Base-by-base conservation (phyloP, 2,888 invertebrate species). In the Rhingia rostrata region DNA sequence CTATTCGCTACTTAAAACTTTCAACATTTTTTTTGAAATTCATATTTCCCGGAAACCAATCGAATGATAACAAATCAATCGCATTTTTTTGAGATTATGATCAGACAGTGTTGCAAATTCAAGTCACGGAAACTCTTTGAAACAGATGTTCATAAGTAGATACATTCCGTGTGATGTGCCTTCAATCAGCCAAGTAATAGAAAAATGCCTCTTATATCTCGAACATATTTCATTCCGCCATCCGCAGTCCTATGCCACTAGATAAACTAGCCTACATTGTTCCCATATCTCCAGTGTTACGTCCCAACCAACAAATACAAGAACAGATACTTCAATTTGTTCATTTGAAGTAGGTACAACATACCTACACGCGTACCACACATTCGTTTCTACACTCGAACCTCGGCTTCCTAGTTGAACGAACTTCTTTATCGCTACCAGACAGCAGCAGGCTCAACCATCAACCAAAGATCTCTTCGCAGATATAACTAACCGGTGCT, bases 311-410 rank as follows among this genome's bases (percentile, higher is more conserved):
- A 39, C 35, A 54, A 58, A 66, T 22, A 22, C 74, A 81, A 63
- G 49, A 73, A 33, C 56, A 78, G 56, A 67, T 64, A 73, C 58
- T 56, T 83, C 73, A 79, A 79, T 79, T 79, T 79, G 70, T 74
- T 70, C 49, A 51, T 64, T 73, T 79, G 35, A 45, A 79, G 45
- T 51, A 58, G 67, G 51, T 51, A 80, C 84, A 70, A 70, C 74
- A 84, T 74, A 79, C 69, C 79, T 84, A 84, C 84, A 84, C 74
- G 84, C 64, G 74, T 79, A 74, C 84, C 74, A 70, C 64, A 79
- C 63, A 79, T 79, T 70, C 60, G 56, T 77, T 78, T 61, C 66
- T 74, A 45, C 79, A 7, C 22, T 22, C 22, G 22, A 22, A 22
- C 22, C 22, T 56, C 66, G 43, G 70, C 74, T 84, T 84, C 84